Percentiles rank a stretch among this genome's conserved stretches.
Conservation (phyloP, 2,113 vertebrate species). For the Athene cunicularia region DNA sequence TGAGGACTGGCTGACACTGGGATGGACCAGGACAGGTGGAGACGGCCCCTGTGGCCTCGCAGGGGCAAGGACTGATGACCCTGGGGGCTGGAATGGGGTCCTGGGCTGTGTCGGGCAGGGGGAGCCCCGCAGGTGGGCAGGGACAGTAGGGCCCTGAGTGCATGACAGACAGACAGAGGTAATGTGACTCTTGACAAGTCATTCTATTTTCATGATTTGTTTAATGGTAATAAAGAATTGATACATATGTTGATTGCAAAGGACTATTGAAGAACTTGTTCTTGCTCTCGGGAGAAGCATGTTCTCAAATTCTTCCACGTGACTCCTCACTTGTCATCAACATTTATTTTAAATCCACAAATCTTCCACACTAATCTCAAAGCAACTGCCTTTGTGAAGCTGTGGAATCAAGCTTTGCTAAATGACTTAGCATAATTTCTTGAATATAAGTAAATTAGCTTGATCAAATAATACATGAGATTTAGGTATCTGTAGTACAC, state of each 20-base stretch:
- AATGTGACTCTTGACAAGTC: background rate
- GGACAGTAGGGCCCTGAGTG: too few species aligned
- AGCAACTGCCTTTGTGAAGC: background rate
- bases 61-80: too few species aligned
- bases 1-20: background rate
- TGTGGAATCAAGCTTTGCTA: background rate
- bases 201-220: background rate
- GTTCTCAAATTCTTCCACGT: background rate
- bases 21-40: background rate
- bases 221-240: background rate
- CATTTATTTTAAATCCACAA: background rate
- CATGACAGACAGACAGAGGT: background rate
- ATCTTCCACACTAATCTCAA: background rate
- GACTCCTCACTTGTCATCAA: background rate
- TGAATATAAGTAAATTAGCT: background rate
- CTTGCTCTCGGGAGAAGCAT: background rate
- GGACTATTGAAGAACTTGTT: background rate
- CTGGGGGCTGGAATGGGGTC: fast-evolving
- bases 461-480: background rate
- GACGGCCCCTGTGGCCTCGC: fast-evolving
- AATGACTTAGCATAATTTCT: background rate
- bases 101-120: background rate
- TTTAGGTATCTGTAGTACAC: background rate
- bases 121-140: fast-evolving
- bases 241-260: background rate